These are phyloP conservation scores for Hypena proboscidalis DNA, from an alignment of 2,888 invertebrate genomes.

Conservation along the genomic window DNA sequence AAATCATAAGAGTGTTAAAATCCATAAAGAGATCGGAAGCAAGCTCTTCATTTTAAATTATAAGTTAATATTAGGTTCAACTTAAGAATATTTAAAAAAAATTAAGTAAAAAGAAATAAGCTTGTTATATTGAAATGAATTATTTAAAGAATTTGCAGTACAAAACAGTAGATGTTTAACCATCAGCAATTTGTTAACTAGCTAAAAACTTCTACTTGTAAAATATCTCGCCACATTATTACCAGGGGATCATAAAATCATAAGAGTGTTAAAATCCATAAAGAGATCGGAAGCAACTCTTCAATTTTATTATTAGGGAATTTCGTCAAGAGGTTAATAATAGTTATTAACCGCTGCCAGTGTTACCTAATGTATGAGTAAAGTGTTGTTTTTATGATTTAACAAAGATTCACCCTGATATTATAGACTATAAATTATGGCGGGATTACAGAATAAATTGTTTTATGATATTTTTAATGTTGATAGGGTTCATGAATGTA, in stretches of 20 bases:
- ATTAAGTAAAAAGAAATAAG: too few relatives aligned
- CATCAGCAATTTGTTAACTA: too few relatives aligned
- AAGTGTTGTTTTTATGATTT: conserved; percentile 82
- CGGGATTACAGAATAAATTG: conserved; percentile 75
- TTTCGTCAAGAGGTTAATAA: conserved; percentile 79
- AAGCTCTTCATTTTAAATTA: too few relatives aligned
- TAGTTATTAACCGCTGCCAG: conserved; percentile 79
- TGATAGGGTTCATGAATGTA: conserved; percentile 52
- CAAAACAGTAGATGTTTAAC: too few relatives aligned
- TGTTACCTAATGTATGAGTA: conserved; percentile 77
- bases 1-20: too few relatives aligned
- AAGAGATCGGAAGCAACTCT: conserved; percentile 56
- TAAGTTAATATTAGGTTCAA: too few relatives aligned
- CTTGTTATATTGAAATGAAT: too few relatives aligned
- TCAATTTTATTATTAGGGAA: conserved; percentile 69
- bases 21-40: too few relatives aligned
- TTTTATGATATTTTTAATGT: conserved; percentile 79
- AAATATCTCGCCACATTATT: conserved; percentile 22
- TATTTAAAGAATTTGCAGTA: too few relatives aligned
- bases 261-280: conserved; percentile 52
- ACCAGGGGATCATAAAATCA: conserved; percentile 51
- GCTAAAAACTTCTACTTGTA: too few relatives aligned
- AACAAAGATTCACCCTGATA: conserved; percentile 77
- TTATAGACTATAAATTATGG: conserved; percentile 75
- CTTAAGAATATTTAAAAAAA: too few relatives aligned